Evolutionary conservation across 2,113 vertebrate species (phyloP), one percentile per base, ranked within the genome.

Genomic region (Leptosomus discolor): DNA sequence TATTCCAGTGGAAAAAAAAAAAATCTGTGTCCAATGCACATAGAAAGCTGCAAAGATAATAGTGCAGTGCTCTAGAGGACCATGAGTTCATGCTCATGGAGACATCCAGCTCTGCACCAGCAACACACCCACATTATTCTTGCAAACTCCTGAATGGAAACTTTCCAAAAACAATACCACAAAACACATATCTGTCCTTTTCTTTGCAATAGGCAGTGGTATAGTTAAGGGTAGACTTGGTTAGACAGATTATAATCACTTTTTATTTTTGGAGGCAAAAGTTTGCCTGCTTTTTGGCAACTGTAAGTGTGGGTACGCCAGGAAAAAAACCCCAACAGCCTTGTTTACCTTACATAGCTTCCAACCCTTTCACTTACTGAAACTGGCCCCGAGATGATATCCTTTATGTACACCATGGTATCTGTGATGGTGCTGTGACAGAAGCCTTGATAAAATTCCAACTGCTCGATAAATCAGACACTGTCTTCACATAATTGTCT

Each of bases 201-300:
- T 94, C 41, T 93, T 94, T 96, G 93, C 15, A 83, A 97, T 96
- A 93, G 93, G 76, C 97, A 74, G 27, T 91, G 92, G 94, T 95
- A 60, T 90, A 97, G 80, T 94, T 96, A 97, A 94, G 96, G 71
- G 73, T 86, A 96, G 96, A 86, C 76, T 92, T 95, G 96, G 96
- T 97, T 82, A 98, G 95, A 85, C 94, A 97, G 51, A 97, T 83
- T 97, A 97, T 98, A 98, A 98, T 98, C 94, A 98, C 90, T 97
- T 98, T 97, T 96, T 98, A 98, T 98, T 98, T 98, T 98, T 96
- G 94, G 97, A 98, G 92, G 95, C 94, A 96, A 89, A 95, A 88
- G 11, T 90, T 97, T 68, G 41, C 80, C 90, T 94, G 23, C 68
- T 97, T 97, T 96, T 96, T 98, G 97, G 97, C 96, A 97, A 61